Evolutionary conservation across 2,888 invertebrate species (phyloP), one percentile per base, ranked within the genome.

Genomic region (Rhorus exstirpatorius): DNA sequence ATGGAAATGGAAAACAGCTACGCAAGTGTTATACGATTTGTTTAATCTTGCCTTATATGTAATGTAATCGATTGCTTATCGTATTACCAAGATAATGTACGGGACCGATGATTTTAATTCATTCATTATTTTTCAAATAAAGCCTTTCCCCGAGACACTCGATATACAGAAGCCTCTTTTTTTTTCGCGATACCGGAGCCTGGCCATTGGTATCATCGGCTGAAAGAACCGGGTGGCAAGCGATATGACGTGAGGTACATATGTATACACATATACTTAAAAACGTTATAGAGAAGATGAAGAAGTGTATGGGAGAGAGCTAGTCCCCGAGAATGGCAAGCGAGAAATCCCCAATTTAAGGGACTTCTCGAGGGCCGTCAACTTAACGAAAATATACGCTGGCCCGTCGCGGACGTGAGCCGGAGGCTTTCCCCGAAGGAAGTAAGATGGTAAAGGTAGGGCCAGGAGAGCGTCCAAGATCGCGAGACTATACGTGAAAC

Each of bases 341-440:
- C 85, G 79, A 88, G 87, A 90, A 91, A 92, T 91, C 90, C 90
- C 89, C 91, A 91, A 91, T 92, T 92, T 90, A 90, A 91, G 88
- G 87, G 88, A 90, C 89, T 90, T 89, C 87, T 86, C 82, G 84
- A 83, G 81, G 77, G 89, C 90, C 90, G 91, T 91, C 89, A 90
- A 89, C 84, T 90, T 92, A 92, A 92, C 91, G 91, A 92, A 92
- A 91, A 92, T 92, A 90, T 92, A 92, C 90, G 90, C 85, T 86
- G 83, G 82, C 85, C 72, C 81, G 77, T 83, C 81, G n/a, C n/a
- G 86, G 79, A 88, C 86, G 85, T 86, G 87, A 82, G 82, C 67
- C 26, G 65, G 58, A 76, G 79, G 79, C 74, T 79, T 83, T 77
- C 75, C 72, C 76, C 72, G 78, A 71, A 79, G 67, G 38, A 63